These are phyloP conservation scores for Cryptoprocta ferox DNA, from an alignment of 2,797 vertebrate genomes.

Conservation along the genomic window DNA sequence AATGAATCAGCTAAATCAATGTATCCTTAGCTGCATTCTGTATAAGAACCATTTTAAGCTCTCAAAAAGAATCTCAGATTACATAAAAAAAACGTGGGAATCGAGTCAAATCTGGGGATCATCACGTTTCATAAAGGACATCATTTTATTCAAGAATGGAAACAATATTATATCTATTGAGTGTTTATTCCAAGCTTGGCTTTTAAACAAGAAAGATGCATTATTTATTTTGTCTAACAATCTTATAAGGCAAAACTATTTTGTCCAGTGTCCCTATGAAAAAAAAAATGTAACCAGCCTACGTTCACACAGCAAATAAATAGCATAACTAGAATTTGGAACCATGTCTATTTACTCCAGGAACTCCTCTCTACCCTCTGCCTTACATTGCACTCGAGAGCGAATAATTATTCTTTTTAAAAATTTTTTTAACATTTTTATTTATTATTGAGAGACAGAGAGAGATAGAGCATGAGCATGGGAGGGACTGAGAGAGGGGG, in stretches of 20 bases:
- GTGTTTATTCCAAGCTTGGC: neutral
- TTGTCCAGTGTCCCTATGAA: neutral
- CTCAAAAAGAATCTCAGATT: neutral
- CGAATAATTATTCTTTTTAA: neutral
- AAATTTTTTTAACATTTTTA: too few species aligned
- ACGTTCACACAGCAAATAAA: accelerated
- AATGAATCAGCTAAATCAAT: neutral
- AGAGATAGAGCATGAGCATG: too few species aligned
- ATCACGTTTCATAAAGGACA: neutral
- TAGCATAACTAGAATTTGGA: neutral
- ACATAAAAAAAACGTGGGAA: neutral
- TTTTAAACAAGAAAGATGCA: neutral
- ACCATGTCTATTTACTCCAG: neutral
- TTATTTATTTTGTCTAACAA: neutral
- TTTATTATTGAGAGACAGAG: too few species aligned
- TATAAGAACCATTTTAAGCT: neutral
- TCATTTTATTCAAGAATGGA: neutral
- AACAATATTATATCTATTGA: neutral
- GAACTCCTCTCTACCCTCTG: accelerated
- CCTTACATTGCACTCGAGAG: neutral
- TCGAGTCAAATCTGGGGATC: neutral
- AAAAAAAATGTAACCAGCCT: neutral
- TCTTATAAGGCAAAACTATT: neutral
- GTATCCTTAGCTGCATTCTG: neutral
- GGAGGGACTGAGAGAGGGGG: too few species aligned